These are phyloP conservation scores for rabbit (Oryctolagus cuniculus) DNA, from an alignment of 2,113 vertebrate species.

Conservation along the genomic window mOryCun1.1 NC_091435.1:70528501-70529000, in stretches of 20 bases:
- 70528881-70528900: conserved; percentile 25
- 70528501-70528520: conserved; percentile 34
- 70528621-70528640: conserved; percentile 47
- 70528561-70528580: background rate
- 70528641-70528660: conserved; percentile 44
- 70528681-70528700: background rate
- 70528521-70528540: conserved; percentile 24
- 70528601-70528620: background rate
- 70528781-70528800: background rate
- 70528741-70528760: conserved; percentile 17
- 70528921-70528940: conserved; percentile 51
- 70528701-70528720: background rate
- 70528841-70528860: background rate
- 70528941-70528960: background rate
- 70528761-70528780: conserved; percentile 29
- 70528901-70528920: background rate
- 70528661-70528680: conserved; percentile 38
- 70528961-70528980: background rate
- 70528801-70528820: background rate
- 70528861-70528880: conserved; percentile 16
- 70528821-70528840: conserved; percentile 29
- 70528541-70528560: conserved; percentile 31
- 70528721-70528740: background rate
- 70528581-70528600: background rate
- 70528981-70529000: conserved; percentile 37